Base-by-base conservation (phyloP, 2,113 vertebrate species). In the Gallinago jamesoni region DNA sequence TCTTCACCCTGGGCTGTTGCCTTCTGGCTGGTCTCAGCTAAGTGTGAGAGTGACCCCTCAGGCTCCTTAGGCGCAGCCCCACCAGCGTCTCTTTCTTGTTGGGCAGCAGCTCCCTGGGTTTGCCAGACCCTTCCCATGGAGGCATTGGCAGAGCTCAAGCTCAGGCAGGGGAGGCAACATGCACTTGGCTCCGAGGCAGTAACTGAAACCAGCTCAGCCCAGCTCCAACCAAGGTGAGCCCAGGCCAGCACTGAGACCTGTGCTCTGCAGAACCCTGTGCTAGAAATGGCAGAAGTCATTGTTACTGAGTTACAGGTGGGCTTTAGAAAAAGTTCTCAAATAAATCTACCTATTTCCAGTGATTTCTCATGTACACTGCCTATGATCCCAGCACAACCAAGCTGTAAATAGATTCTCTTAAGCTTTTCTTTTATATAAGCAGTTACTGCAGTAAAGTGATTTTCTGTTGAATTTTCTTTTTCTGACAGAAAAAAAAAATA, bases 101-200 rank as follows among this genome's bases (percentile, higher is more conserved):
- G 23, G 24, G 53, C 30, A 77, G 20, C 2, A 1, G 7, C 12
- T 1, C 9, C 39, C 33, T 41, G 33, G 7, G 11, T 47, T 63
- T 55, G 2, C 27, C n/a, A 72, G 18, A 63, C 39, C 31, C 31
- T 62, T 87, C 37, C 30, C 14, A 6, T 1, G 0, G 43, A 73
- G 35, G 9, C 35, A 23, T 11, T 43, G 35, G 23, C 53, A 83
- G 43, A 89, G 41, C 28, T 53, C 16, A 39, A 5, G 39, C 12
- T 70, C 30, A 18, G 33, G 25, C 33, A 57, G 14, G 10, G 64
- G 20, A 52, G 5, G 6, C 13, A 41, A 25, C 13, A 7, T 23
- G 4, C 3, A 7, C 10, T 50, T n/a, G 59, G 6, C 15, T 10
- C 8, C 0, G 1, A 37, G 55, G 2, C 3, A 14, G 33, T 18